Percentiles rank a stretch among this genome's conserved stretches.
phyloP scores from a whole-genome alignment of 2,888 invertebrate genomes.

The Lobophora halterata region DNA sequence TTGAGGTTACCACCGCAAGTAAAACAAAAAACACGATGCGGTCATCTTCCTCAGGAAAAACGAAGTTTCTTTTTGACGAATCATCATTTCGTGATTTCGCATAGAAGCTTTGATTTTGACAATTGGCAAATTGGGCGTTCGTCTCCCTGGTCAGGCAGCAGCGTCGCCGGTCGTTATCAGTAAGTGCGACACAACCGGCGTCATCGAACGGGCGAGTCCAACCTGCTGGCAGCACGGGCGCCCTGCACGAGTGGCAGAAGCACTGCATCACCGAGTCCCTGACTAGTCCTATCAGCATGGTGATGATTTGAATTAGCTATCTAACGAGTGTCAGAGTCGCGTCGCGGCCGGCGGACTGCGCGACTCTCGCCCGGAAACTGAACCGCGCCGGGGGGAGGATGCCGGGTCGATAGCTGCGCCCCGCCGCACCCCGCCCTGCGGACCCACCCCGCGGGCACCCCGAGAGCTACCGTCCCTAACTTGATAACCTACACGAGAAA shows the following conservation, averaged over 20 bases:
- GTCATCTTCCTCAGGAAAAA: too few species aligned
- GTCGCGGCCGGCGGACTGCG: conserved; percentile 81
- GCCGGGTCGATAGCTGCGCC: conserved; percentile 80
- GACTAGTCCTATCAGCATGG: conserved; percentile 94
- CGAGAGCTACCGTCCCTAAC: conserved; percentile 69
- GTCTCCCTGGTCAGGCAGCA: conserved; percentile 53
- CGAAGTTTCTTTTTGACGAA: too few species aligned
- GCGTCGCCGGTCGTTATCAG: conserved; percentile 45
- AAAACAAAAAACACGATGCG: too few species aligned
- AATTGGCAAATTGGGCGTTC: conserved; percentile 43
- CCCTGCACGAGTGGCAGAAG: conserved; percentile 96
- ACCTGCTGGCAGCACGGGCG: conserved; percentile 89
- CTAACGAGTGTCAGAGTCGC: conserved; percentile 73
- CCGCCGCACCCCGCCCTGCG: conserved; percentile 64
- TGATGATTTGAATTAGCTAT: conserved; percentile 72
- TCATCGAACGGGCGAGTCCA: conserved; percentile 54
- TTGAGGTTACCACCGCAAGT: too few species aligned
- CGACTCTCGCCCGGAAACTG: conserved; percentile 82
- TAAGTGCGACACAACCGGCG: conserved; percentile 16
- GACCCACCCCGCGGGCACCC: conserved; percentile 65
- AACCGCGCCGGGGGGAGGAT: conserved; percentile 72
- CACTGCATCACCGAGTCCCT: conserved; percentile 96
- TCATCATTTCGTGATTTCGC: too few species aligned
- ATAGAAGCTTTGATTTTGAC: conserved; percentile 29
- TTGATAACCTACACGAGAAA: conserved; percentile 77